Evolutionary conservation across 2,113 vertebrate species (phyloP), one percentile per base, ranked within the genome.

Genomic region (Ibidorhyncha struthersii): DNA sequence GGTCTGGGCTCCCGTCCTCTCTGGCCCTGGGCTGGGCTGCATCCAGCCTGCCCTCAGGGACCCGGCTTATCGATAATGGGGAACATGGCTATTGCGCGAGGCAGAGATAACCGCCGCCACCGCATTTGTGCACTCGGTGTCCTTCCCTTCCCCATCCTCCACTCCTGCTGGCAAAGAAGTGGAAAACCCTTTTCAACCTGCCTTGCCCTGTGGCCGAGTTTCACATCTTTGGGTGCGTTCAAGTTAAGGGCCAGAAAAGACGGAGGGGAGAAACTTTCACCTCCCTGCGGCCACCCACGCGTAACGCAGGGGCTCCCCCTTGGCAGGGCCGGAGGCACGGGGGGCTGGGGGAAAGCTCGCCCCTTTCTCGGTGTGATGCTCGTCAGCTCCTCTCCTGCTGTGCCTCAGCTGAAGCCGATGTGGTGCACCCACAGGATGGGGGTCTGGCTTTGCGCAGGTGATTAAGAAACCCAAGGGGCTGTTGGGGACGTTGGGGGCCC

Each of bases 401-500:
- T 47, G 62, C 69, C 1, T 0, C 47, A 17, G 41, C 32, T 67
- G 55, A 50, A 56, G 41, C 23, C 1, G 2, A 5, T 1, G 1
- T 26, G 34, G 38, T 50, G 81, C 58, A 25, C 63, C 32, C 63
- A 16, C 0, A 2, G 58, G 36, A 82, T 0, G 0, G 34, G 41
- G 22, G 10, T 43, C 58, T 82, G 86, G n/a, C 3, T 0, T 23
- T 56, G 36, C 17, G 8, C 45, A 23, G 17, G 27, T 43, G n/a
- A 86, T 40, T 61, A 55, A 72, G 40, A 70, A 92, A 40, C 52
- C 26, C 1, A 1, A 55, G 40, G 45, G 18, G 49, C 49, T 84
- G 41, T 5, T 45, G 19, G 53, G 52, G 50, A 23, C 0, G 1
- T 6, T 38, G 45, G 20, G 36, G 22, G 17, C 36, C 21, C 9